Base-by-base conservation (phyloP, 1,140 invertebrate genomes). In the Latrodectus geometricus region DNA sequence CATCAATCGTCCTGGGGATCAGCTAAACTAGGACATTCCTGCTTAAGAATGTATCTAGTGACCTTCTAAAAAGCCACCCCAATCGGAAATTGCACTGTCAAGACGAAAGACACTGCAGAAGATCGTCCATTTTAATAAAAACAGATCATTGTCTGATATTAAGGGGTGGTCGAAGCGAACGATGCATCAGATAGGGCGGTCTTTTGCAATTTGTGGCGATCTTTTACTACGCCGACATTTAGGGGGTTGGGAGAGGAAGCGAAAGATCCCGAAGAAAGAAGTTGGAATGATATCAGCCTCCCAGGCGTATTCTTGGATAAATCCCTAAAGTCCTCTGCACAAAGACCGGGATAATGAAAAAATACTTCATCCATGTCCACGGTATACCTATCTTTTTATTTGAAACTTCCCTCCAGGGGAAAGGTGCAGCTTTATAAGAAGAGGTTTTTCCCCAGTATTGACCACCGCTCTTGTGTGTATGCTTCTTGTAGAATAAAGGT, bases 331-430 rank as follows among this genome's bases (percentile, higher is more conserved):
- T 17, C 54, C 17, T n/a, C 48, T 12, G 14, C 48, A 73, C 70
- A 73, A 73, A 73, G 70, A 73, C 70, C 54, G 48, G 70, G 70
- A 50, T 73, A 73, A 73, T 73, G 70, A 73, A 73, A 73, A 73
- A 73, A 73, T 73, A 73, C 70, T 73, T 73, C 70, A 48, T 11
- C 70, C 70, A 73, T 50, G 23, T 73, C 70, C 17, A 14, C 17
- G 70, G 54, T 61, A 61, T 8, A 73, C 23, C 70, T 14, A 14
- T 49, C 35, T 73, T 61, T 73, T 73, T 73, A 73, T 73, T 73
- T n/a, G 70, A 50, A 73, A 73, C n/a, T 23, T 21, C 21, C 15
- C 70, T n/a, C 70, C 48, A 50, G 70, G 70, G 70, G 70, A 12
- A 14, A 35, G 35, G 48, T n/a, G 21, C 11, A 21, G 68, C 20